Evolutionary conservation across 2,888 invertebrate genomes (phyloP).

Genomic region (Calephelis perditalis): DNA sequence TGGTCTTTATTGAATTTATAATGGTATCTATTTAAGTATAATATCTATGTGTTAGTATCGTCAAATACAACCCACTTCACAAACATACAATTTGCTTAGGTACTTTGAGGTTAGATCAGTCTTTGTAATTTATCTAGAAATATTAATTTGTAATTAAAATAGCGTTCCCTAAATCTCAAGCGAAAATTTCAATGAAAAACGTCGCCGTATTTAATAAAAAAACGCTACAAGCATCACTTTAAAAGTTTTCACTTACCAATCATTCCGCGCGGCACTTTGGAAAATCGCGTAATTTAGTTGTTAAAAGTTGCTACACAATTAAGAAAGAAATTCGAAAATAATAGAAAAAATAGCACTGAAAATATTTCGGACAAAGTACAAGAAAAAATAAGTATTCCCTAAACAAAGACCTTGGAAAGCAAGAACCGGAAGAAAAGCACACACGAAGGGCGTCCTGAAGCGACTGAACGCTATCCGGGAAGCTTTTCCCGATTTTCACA

Average conservation of each 20-base stretch:
- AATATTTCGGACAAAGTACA: neutral
- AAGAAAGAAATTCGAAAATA: conserved; percentile 16
- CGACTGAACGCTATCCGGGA: conserved; percentile 65
- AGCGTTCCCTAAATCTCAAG: too few relatives aligned
- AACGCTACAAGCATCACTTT: conserved; percentile 10
- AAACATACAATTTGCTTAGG: too few relatives aligned
- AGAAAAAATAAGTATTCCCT: neutral
- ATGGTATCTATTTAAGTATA: too few relatives aligned
- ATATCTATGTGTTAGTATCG: too few relatives aligned
- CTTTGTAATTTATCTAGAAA: too few relatives aligned
- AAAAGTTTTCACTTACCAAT: conserved; percentile 56
- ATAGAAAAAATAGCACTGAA: conserved; percentile 20
- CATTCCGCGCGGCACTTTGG: conserved; percentile 56
- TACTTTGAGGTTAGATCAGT: too few relatives aligned
- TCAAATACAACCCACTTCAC: too few relatives aligned
- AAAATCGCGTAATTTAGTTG: conserved; percentile 50
- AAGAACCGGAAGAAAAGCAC: conserved; percentile 41
- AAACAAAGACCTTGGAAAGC: conserved; percentile 5
- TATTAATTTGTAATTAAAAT: too few relatives aligned
- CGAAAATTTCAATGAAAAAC: too few relatives aligned
- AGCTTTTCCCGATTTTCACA: conserved; percentile 57
- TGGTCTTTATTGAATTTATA: too few relatives aligned
- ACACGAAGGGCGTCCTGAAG: conserved; percentile 56
- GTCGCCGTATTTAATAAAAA: too few relatives aligned
- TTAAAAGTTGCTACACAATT: conserved; percentile 52